phyloP scores from a whole-genome alignment of 2,888 invertebrate species.

The Toxonevra muliebris region DNA sequence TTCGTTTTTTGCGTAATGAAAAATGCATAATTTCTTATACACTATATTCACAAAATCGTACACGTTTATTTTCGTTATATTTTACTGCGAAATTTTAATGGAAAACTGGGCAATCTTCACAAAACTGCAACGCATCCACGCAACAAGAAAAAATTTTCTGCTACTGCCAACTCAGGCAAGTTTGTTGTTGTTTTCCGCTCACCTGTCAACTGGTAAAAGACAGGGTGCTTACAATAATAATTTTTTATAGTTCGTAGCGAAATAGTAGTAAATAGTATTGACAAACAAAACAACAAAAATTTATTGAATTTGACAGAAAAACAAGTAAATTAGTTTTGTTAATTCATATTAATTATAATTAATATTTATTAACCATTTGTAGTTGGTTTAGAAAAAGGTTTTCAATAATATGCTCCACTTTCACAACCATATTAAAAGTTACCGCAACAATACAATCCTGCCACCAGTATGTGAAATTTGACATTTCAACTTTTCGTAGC shows the following conservation, averaged over 20 bases:
- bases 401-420: neutral
- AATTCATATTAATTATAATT: too few species aligned
- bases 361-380: too few species aligned
- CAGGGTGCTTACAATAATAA: conserved; percentile 23
- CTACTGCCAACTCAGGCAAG: conserved; percentile 29
- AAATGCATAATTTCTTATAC: conserved; percentile 27
- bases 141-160: conserved; percentile 1
- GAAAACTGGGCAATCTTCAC: neutral
- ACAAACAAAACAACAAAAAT: too few species aligned
- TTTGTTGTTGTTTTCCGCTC: conserved; percentile 14
- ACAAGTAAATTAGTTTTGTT: too few species aligned
- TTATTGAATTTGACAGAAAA: neutral
- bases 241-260: too few species aligned
- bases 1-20: conserved; percentile 5
- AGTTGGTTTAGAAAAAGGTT: neutral
- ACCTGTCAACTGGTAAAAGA: conserved; percentile 15
- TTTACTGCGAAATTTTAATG: neutral
- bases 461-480: conserved; percentile 22
- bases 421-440: too few species aligned
- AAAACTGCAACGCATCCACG: neutral
- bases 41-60: neutral
- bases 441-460: neutral
- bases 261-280: too few species aligned
- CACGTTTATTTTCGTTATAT: conserved; percentile 11
- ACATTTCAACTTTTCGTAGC: conserved; percentile 42